Evolutionary conservation across 2,888 invertebrate genomes (phyloP), one percentile per base, ranked within the genome.

Genomic region (Nephrotoma guestfalica): DNA sequence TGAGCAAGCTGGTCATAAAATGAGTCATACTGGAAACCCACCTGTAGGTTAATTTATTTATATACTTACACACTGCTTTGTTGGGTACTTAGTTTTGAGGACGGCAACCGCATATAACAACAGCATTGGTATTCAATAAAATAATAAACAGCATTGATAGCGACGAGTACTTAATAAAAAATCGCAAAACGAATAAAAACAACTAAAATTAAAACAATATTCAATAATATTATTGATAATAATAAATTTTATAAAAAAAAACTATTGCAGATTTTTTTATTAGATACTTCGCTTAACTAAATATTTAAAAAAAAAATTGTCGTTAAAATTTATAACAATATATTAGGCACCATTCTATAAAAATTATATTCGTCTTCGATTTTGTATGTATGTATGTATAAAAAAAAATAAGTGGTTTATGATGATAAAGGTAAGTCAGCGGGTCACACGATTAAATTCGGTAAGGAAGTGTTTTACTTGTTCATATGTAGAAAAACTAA

Each of bases 401-500:
- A 30, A 30, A 30, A 30, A 30, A 30, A 9, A 71, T 30, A 30
- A 4, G 18, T 11, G 71, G 11, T 71, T 71, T 71, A 71, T 30
- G 43, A 9, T 3, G 43, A 43, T 43, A 11, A 9, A 7, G 2
- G 7, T 71, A 71, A n/a, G 86, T 71, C 30, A 71, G 71, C 30
- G 9, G 71, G 9, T 30, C 30, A 9, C 30, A 7, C 9, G 30
- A 30, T 71, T 71, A 30, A 11, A 87, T 88, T 92, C 92, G 88
- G 95, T 91, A 41, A 96, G 91, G 7, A 93, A 90, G 87, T 94
- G 93, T 88, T 94, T 95, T 87, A 96, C 94, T 83, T 93, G 93
- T 91, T 99, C 99, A 91, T 98, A 98, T 0, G 97, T 97, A 4
- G 98, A 96, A 92, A 99, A 99, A 89, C 98, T 98, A 89, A 99